Conservation (phyloP, 2,797 vertebrate genomes). For the Enteromius argenteus region DNA sequence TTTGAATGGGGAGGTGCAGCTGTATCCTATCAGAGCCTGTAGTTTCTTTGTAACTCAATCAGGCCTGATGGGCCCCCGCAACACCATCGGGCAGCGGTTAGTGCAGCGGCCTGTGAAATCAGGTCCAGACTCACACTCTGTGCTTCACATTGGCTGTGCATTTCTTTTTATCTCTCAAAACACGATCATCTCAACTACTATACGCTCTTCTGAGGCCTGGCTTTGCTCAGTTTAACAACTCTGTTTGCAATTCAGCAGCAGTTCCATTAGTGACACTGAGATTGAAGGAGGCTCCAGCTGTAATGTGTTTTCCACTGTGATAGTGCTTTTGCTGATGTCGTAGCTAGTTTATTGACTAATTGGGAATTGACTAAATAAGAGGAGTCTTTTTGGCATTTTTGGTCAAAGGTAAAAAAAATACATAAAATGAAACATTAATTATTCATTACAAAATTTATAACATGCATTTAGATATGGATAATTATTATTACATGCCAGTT, state of each 20-base stretch:
- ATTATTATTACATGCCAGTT: neutral
- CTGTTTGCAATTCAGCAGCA: neutral
- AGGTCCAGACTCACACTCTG: conserved; percentile 20
- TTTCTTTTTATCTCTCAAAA: conserved; percentile 18
- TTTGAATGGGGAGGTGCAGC: conserved; percentile 65
- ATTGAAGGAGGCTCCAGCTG: conserved; percentile 15
- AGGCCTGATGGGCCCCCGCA: conserved; percentile 28
- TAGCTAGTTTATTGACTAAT: neutral
- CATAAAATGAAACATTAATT: neutral
- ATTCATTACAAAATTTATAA: neutral
- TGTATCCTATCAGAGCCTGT: conserved; percentile 66
- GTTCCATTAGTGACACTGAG: conserved; percentile 8
- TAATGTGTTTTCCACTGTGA: neutral
- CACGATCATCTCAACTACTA: neutral
- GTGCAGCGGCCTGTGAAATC: conserved; percentile 29
- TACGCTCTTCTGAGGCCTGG: conserved; percentile 12
- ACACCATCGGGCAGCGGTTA: conserved; percentile 45
- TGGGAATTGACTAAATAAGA: neutral
- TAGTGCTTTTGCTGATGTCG: neutral
- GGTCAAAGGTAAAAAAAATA: neutral
- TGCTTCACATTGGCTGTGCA: neutral
- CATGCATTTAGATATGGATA: neutral
- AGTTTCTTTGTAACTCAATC: conserved; percentile 66
- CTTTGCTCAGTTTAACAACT: conserved; percentile 17
- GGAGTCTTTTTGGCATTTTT: neutral